Percentiles rank a stretch among this genome's conserved stretches.
These are phyloP conservation scores for Cephus cinctus DNA, from an alignment of 1,140 invertebrate species.

Conservation along the genomic window DNA sequence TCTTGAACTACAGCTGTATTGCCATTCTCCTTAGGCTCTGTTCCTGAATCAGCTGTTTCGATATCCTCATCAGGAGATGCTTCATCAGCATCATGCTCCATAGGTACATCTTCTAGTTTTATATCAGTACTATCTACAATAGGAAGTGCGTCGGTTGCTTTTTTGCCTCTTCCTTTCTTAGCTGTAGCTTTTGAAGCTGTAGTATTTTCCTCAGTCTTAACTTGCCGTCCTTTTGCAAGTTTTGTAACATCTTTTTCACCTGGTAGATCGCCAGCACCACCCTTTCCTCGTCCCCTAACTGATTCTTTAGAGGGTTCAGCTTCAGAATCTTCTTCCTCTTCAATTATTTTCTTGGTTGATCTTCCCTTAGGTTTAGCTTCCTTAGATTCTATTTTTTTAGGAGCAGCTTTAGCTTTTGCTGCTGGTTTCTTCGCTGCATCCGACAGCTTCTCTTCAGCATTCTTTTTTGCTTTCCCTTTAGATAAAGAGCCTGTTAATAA, in stretches of 20 bases:
- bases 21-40: not conserved
- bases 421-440: not conserved
- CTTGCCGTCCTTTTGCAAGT: no score
- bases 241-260: no score
- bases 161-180: not conserved
- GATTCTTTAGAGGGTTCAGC: no score
- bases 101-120: not conserved
- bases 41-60: not conserved
- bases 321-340: not conserved
- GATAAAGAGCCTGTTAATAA: no score
- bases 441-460: not conserved
- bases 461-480: constrained; percentile 1
- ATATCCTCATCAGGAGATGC: not conserved
- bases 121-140: not conserved
- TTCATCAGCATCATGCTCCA: not conserved
- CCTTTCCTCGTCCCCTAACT: no score
- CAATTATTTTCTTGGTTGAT: not conserved
- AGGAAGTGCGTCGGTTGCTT: not conserved
- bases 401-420: not conserved
- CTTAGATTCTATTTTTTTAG: not conserved
- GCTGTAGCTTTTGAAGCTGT: not conserved
- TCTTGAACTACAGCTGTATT: not conserved
- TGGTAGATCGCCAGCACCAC: no score
- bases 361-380: not conserved
- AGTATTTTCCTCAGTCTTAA: not conserved